These are phyloP conservation scores for Caenorhabditis tropicalis DNA, from an alignment of 1,140 invertebrate species.

Conservation along the genomic window DNA sequence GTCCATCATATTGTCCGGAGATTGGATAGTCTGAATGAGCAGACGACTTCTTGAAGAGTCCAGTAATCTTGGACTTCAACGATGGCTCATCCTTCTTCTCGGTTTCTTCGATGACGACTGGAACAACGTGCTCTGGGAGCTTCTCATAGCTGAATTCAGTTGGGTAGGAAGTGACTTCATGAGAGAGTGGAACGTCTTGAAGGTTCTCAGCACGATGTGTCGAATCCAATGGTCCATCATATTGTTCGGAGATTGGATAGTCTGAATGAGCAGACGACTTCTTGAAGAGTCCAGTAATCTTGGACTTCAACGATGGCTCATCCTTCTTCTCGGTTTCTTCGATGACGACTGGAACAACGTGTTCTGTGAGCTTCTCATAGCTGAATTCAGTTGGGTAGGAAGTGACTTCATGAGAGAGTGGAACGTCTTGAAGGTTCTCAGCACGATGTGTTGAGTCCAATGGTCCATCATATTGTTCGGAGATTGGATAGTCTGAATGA, in stretches of 20 bases:
- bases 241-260: no score
- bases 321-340: no score
- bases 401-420: slow-evolving; percentile 33
- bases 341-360: background rate
- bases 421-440: background rate
- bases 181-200: no score
- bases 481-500: no score
- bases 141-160: background rate
- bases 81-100: background rate
- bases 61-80: background rate
- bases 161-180: no score
- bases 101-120: background rate
- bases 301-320: no score
- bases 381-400: slow-evolving; percentile 35
- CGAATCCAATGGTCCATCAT: no score
- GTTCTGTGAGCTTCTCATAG: slow-evolving; percentile 5
- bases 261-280: no score
- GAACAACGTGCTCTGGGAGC: slow-evolving; percentile 32
- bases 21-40: background rate
- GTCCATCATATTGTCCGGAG: slow-evolving; percentile 12
- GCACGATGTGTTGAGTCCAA: background rate
- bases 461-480: background rate
- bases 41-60: slow-evolving; percentile 3
- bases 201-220: no score
- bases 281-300: no score